Percentiles rank a stretch among this genome's conserved stretches.
phyloP scores from a whole-genome alignment of 1,140 invertebrate genomes.

The Caenorhabditis remanei region DNA sequence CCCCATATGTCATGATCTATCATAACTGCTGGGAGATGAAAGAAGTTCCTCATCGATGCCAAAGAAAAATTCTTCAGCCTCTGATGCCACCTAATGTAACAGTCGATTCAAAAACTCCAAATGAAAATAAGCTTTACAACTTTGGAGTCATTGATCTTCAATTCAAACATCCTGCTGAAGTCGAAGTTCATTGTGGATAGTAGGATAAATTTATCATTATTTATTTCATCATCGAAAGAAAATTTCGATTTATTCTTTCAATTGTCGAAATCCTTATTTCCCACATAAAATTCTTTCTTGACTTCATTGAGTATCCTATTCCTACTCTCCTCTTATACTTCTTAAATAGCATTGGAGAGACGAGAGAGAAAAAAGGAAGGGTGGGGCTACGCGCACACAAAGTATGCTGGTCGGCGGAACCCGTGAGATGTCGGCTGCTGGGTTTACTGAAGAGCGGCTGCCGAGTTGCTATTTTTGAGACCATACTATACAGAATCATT shows the following conservation, averaged over 20 bases:
- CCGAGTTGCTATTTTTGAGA: conserved; percentile 2
- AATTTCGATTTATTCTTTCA: too few species aligned
- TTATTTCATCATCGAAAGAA: not conserved
- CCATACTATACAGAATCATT: conserved; percentile 64
- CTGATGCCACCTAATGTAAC: not conserved
- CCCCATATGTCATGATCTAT: conserved; percentile 1
- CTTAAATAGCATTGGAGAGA: not conserved
- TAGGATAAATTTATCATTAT: not conserved
- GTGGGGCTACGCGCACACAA: not conserved
- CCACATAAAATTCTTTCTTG: not conserved
- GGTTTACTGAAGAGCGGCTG: not conserved
- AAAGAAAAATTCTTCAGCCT: conserved; percentile 10
- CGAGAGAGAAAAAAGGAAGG: not conserved
- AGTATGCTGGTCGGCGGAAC: conserved; percentile 9
- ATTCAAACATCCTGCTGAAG: not conserved
- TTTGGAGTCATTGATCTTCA: conserved; percentile 28
- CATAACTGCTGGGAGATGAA: conserved; percentile 27
- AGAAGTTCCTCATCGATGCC: conserved; percentile 14
- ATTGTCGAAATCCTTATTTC: too few species aligned
- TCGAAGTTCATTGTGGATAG: not conserved
- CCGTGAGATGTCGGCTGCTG: conserved; percentile 22
- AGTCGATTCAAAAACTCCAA: not conserved
- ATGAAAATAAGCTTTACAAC: not conserved
- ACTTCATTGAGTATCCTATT: not conserved
- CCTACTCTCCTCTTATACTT: not conserved